phyloP scores from a whole-genome alignment of 2,113 vertebrate species.

The Ovibos moschatus region DNA sequence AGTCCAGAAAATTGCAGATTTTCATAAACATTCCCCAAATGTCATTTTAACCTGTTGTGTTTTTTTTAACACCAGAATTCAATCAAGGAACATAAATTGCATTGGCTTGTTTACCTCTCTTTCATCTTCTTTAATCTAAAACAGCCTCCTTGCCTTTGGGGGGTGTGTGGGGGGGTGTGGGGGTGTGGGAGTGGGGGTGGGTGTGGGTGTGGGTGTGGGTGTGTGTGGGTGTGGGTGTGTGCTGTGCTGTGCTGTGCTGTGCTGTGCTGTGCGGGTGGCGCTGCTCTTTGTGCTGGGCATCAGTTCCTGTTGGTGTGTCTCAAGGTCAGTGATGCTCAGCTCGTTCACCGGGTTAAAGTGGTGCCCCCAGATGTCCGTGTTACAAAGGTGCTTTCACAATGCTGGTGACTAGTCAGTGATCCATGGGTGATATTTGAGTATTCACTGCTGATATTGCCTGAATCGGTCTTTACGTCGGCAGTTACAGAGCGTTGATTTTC shows the following conservation, averaged over 20 bases:
- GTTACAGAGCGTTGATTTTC: not conserved
- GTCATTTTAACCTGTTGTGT: not conserved
- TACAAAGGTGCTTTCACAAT: not conserved
- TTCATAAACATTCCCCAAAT: not conserved
- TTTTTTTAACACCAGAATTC: not conserved
- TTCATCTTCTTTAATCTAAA: conserved; percentile 1
- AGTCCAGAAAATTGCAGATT: not conserved
- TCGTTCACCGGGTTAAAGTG: not conserved
- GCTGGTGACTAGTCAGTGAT: not conserved
- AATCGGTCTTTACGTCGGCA: no score
- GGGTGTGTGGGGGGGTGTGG: not conserved
- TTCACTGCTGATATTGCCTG: no score
- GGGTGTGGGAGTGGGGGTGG: not conserved
- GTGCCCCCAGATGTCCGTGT: not conserved
- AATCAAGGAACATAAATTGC: not conserved
- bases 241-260: not conserved
- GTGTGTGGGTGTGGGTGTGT: not conserved
- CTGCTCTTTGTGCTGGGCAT: not conserved
- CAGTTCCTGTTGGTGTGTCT: not conserved
- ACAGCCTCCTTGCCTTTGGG: not conserved
- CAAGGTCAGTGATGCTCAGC: not conserved
- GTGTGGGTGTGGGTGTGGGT: not conserved
- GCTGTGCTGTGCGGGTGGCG: not conserved
- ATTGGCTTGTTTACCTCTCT: not conserved
- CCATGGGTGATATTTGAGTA: not conserved